A percentile compares a stretch with the other conserved stretches of the same genome.
Evolutionary conservation across 2,888 invertebrate species (phyloP).

Genomic region (Pollenia angustigena): DNA sequence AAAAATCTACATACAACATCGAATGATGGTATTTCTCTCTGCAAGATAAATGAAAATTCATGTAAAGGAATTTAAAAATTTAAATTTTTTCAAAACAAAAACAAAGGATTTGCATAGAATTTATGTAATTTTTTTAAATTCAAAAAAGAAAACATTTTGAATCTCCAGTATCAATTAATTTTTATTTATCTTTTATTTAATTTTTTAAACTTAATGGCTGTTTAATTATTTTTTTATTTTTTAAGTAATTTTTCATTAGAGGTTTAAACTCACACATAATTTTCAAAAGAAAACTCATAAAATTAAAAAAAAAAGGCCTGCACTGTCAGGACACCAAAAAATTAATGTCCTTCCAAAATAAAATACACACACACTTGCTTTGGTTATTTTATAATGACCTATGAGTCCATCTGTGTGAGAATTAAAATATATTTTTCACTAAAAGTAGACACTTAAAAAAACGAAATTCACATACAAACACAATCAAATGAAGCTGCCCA

Average conservation of each 20-base stretch:
- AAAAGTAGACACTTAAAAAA: not conserved
- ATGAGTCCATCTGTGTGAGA: not conserved
- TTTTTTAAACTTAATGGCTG: not conserved
- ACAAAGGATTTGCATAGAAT: too few species aligned
- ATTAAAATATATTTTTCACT: conserved; percentile 26
- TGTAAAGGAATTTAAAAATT: too few species aligned
- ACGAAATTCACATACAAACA: conserved; percentile 13
- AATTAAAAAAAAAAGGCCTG: conserved; percentile 17
- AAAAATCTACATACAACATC: not conserved
- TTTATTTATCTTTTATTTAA: not conserved
- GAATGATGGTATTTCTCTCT: too few species aligned
- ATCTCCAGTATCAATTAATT: not conserved
- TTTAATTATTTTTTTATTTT: conserved; percentile 26
- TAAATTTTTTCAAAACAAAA: too few species aligned
- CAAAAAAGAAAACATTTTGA: too few species aligned
- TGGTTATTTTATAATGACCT: not conserved
- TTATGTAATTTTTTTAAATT: not conserved
- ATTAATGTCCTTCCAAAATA: conserved; percentile 10
- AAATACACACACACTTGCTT: conserved; percentile 2
- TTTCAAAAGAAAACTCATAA: conserved; percentile 14
- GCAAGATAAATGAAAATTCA: too few species aligned
- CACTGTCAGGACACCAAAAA: conserved; percentile 4
- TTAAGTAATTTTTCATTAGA: conserved; percentile 39
- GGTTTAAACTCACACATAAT: not conserved
- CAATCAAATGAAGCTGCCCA: not conserved